These are phyloP conservation scores for Sinhomidia bicolor DNA, from an alignment of 2,888 invertebrate genomes.

Conservation along the genomic window DNA sequence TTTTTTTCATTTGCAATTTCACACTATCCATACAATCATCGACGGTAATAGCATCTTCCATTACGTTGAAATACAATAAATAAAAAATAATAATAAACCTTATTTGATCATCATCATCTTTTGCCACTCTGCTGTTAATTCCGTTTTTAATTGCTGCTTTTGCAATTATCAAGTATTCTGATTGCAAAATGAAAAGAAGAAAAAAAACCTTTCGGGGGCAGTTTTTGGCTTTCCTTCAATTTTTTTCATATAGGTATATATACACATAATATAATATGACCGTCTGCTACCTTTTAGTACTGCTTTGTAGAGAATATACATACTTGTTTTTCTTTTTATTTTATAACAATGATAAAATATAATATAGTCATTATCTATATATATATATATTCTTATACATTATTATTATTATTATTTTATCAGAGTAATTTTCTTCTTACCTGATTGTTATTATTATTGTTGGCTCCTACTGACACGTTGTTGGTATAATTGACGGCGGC, in stretches of 20 bases:
- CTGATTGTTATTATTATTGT: conserved; percentile 69
- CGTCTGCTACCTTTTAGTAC: no score
- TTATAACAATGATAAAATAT: no score
- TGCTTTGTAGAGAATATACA: no score
- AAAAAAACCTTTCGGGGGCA: neutral
- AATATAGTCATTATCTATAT: no score
- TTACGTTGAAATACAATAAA: conserved; percentile 9
- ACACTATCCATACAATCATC: conserved; percentile 44
- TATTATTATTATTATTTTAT: neutral
- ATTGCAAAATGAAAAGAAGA: neutral
- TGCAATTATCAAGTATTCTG: no score
- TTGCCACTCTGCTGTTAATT: neutral
- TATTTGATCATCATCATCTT: conserved; percentile 2
- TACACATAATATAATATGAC: neutral
- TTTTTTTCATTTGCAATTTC: conserved; percentile 55
- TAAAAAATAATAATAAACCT: no score
- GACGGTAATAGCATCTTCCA: neutral
- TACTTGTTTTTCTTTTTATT: no score
- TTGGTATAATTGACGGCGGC: conserved; percentile 70
- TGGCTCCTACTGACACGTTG: conserved; percentile 71
- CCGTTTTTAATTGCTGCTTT: conserved; percentile 58
- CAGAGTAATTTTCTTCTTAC: conserved; percentile 54
- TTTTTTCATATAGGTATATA: neutral
- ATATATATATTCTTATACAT: no score
- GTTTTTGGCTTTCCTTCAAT: conserved; percentile 42